These are phyloP conservation scores for Dendroctonus valens DNA, from an alignment of 1,140 invertebrate species.

Conservation along the genomic window DNA sequence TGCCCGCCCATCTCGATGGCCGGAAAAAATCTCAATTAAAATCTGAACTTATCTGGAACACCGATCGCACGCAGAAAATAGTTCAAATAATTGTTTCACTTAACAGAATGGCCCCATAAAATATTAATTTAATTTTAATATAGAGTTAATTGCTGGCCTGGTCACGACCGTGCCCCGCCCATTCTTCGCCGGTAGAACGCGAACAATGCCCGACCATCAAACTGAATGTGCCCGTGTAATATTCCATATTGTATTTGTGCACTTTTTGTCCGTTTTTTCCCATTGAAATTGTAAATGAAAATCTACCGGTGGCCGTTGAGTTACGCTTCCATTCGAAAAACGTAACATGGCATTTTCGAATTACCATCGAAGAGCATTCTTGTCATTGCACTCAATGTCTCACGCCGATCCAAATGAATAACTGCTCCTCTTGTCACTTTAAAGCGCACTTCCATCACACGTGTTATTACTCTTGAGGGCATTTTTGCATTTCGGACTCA, in stretches of 20 bases:
- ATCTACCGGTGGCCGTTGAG: too few relatives aligned
- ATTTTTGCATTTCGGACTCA: slow-evolving; percentile 15
- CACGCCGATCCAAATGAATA: slow-evolving; percentile 28
- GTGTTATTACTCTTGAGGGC: slow-evolving; percentile 25
- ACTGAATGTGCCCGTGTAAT: too few relatives aligned
- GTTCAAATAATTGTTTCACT: slow-evolving; percentile 29
- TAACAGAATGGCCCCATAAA: slow-evolving; percentile 32
- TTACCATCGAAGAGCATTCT: slow-evolving; percentile 22
- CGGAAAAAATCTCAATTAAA: slow-evolving; percentile 22
- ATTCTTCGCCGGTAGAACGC: slow-evolving; percentile 11
- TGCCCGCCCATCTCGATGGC: not conserved
- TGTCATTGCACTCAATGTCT: slow-evolving; percentile 22
- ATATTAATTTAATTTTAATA: slow-evolving; percentile 38
- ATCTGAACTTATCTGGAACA: slow-evolving; percentile 16
- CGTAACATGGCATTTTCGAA: not conserved
- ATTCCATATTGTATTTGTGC: too few relatives aligned
- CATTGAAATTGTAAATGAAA: too few relatives aligned
- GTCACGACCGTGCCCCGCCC: slow-evolving; percentile 31
- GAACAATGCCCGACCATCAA: slow-evolving; percentile 11
- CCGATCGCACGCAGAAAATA: slow-evolving; percentile 23
- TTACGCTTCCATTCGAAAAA: too few relatives aligned
- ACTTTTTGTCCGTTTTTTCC: too few relatives aligned
- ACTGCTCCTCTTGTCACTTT: slow-evolving; percentile 31
- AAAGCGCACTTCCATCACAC: slow-evolving; percentile 30
- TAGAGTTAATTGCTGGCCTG: slow-evolving; percentile 24